Evolutionary conservation across 1,140 invertebrate genomes (phyloP).

Genomic region (Drosophila sp.): DNA sequence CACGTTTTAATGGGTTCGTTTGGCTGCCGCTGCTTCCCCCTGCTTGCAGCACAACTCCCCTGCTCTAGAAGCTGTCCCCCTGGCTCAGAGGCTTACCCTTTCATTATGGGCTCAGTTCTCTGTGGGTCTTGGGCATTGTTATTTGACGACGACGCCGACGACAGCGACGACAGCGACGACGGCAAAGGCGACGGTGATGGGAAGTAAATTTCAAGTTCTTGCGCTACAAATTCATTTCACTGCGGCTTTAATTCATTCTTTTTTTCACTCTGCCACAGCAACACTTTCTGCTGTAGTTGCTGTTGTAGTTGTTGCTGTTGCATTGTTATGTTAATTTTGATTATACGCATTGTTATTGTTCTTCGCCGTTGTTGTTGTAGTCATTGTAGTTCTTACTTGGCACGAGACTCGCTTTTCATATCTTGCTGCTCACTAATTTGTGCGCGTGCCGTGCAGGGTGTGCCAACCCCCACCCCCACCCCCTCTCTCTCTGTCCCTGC

Average conservation of each 20-base stretch:
- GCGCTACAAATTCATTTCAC: slow-evolving; percentile 66
- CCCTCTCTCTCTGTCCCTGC: slow-evolving; percentile 7
- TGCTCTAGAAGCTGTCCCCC: slow-evolving; percentile 4
- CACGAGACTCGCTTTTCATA: slow-evolving; percentile 72
- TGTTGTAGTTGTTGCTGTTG: slow-evolving; percentile 42
- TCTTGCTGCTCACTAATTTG: slow-evolving; percentile 77
- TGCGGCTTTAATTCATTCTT: slow-evolving; percentile 35
- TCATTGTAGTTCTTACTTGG: slow-evolving; percentile 47
- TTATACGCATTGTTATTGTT: slow-evolving; percentile 72
- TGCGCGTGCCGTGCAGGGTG: slow-evolving; percentile 71
- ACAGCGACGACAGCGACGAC: background rate
- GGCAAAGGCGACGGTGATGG: background rate
- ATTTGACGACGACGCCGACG: slow-evolving; percentile 1
- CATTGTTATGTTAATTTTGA: slow-evolving; percentile 82
- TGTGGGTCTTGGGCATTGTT: slow-evolving; percentile 27
- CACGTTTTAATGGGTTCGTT: slow-evolving; percentile 56
- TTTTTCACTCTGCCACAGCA: slow-evolving; percentile 51
- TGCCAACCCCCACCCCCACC: slow-evolving; percentile 9
- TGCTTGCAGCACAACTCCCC: background rate
- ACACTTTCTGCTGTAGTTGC: slow-evolving; percentile 53
- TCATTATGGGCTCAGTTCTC: slow-evolving; percentile 63
- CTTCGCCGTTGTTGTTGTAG: slow-evolving; percentile 9
- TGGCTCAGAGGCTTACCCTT: slow-evolving; percentile 65
- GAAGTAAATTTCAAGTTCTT: slow-evolving; percentile 63
- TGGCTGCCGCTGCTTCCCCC: slow-evolving; percentile 27